These are phyloP conservation scores for Entelurus aequoreus DNA, from an alignment of 2,113 vertebrate species.

Conservation along the genomic window DNA sequence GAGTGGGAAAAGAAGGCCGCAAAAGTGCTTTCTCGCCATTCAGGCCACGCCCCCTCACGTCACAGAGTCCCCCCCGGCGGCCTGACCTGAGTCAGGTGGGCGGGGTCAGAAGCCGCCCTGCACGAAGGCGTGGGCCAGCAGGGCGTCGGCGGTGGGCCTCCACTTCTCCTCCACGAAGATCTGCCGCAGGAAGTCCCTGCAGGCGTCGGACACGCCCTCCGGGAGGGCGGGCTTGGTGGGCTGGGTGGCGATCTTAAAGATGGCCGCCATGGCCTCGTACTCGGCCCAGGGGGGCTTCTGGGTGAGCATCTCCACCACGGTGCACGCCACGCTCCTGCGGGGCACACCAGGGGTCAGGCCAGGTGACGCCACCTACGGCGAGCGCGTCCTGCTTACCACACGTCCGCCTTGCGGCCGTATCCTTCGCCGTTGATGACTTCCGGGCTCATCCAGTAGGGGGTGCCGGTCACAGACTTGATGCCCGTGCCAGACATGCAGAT, in stretches of 20 bases:
- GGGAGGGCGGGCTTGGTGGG: slow-evolving; percentile 85
- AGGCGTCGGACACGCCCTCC: slow-evolving; percentile 74
- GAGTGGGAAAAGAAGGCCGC: slow-evolving; percentile 12
- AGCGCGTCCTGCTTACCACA: slow-evolving; percentile 75
- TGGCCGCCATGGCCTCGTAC: slow-evolving; percentile 88
- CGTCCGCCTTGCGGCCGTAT: slow-evolving; percentile 86
- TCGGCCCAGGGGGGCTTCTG: slow-evolving; percentile 90
- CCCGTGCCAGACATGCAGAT: slow-evolving; percentile 93
- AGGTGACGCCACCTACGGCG: no score
- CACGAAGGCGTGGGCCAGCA: slow-evolving; percentile 82
- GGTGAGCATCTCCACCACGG: slow-evolving; percentile 89
- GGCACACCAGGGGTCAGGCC: background rate
- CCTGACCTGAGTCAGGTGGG: background rate
- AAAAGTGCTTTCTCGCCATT: slow-evolving; percentile 29
- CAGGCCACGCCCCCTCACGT: slow-evolving; percentile 5
- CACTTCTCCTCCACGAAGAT: slow-evolving; percentile 89
- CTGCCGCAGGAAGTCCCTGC: slow-evolving; percentile 83
- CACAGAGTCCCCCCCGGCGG: slow-evolving; percentile 1
- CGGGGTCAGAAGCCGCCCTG: slow-evolving; percentile 74
- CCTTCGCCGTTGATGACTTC: slow-evolving; percentile 92
- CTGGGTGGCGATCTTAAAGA: slow-evolving; percentile 91
- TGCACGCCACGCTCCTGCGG: slow-evolving; percentile 85
- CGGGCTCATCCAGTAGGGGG: slow-evolving; percentile 93
- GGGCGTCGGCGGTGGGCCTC: slow-evolving; percentile 80
- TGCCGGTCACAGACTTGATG: slow-evolving; percentile 91